A percentile compares a stretch with the other conserved stretches of the same genome.
These are phyloP conservation scores for Dermochelys coriacea DNA, from an alignment of 2,797 vertebrate genomes.

Conservation along the genomic window DNA sequence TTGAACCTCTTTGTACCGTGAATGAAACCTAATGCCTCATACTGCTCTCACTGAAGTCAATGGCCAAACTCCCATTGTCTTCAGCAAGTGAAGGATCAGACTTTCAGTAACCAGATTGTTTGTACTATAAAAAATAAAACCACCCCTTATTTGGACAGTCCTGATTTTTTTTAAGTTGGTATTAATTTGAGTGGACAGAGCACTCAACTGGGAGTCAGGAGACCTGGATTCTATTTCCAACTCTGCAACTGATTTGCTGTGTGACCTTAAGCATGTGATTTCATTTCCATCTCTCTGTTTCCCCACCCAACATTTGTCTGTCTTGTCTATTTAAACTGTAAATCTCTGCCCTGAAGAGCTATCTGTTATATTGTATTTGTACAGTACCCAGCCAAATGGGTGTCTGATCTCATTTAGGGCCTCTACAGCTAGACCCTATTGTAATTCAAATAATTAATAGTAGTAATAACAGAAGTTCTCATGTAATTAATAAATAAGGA, in stretches of 20 bases:
- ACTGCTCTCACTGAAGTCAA: slow-evolving; percentile 33
- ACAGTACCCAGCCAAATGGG: too few species aligned
- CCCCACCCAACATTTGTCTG: too few species aligned
- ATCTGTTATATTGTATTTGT: too few species aligned
- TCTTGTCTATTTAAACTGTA: too few species aligned
- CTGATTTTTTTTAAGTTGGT: neutral
- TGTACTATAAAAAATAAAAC: neutral
- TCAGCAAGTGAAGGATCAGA: neutral
- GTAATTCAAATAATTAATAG: too few species aligned
- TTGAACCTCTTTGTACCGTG: neutral
- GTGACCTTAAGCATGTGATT: neutral
- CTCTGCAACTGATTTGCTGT: neutral
- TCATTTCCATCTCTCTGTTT: too few species aligned
- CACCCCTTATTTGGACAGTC: neutral
- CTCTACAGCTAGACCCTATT: too few species aligned
- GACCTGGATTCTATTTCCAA: neutral
- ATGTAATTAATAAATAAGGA: too few species aligned
- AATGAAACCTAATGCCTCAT: neutral
- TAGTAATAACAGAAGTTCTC: too few species aligned
- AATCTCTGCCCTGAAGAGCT: too few species aligned
- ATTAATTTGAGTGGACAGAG: neutral
- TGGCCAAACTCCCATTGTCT: neutral
- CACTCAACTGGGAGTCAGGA: neutral
- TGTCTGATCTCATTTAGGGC: too few species aligned
- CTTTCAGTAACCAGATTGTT: neutral